These are phyloP conservation scores for Rhopilema esculentum DNA, from an alignment of 30 jellyfish, hydroid and myxozoan genomes.

Conservation along the genomic window DNA sequence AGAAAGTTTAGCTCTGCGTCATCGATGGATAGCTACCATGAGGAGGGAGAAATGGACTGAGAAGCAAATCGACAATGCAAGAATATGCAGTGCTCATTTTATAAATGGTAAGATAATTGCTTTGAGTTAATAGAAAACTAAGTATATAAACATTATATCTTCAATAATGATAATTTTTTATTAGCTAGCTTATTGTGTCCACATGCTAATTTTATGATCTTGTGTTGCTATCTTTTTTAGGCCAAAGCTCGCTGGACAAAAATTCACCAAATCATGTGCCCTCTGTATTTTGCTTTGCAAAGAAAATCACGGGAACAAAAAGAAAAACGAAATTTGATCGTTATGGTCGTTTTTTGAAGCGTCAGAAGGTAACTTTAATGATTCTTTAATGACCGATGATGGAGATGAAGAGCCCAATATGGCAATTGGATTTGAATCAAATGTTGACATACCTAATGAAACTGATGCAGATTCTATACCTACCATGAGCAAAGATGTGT, in stretches of 20 bases:
- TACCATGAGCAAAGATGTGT: not conserved
- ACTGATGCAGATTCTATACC: slow-evolving; percentile 13
- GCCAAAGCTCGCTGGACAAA: slow-evolving; percentile 30
- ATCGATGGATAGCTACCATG: not conserved
- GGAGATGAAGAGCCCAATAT: slow-evolving; percentile 3
- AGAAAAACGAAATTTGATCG: not conserved
- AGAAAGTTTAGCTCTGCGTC: too few species aligned
- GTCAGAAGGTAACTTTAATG: slow-evolving; percentile 22
- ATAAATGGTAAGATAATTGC: slow-evolving; percentile 15
- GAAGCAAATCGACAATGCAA: slow-evolving; percentile 45
- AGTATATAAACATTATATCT: not conserved
- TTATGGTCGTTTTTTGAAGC: not conserved
- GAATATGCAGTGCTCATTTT: slow-evolving; percentile 39
- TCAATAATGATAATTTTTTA: not conserved
- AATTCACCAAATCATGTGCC: slow-evolving; percentile 37
- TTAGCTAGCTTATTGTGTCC: not conserved
- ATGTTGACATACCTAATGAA: not conserved
- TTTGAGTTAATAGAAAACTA: not conserved
- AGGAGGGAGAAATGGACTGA: slow-evolving; percentile 10
- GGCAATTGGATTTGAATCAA: not conserved
- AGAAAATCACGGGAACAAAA: not conserved
- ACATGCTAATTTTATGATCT: not conserved
- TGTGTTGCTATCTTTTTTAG: slow-evolving; percentile 9
- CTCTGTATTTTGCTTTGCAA: slow-evolving; percentile 33
- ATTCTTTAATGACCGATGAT: not conserved